phyloP scores from a whole-genome alignment of 1,140 invertebrate species.

The Pseudomyrmex concolor region DNA sequence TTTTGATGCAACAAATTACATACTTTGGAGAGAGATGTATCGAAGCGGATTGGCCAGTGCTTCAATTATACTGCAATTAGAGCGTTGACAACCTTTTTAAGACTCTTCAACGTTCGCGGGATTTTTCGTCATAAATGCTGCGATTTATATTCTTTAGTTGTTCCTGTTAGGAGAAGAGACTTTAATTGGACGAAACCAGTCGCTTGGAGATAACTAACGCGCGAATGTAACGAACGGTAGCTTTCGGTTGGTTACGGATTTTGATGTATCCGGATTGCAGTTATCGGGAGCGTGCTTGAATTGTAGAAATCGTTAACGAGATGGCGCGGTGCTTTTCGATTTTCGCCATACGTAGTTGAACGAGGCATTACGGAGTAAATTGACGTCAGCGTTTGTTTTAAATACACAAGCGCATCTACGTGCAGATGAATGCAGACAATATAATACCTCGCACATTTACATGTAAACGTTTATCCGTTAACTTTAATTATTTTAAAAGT shows the following conservation, averaged over 20 bases:
- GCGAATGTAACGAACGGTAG: constrained; percentile 28
- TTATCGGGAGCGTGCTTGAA: constrained; percentile 42
- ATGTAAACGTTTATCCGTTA: not conserved
- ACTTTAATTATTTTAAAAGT: not conserved
- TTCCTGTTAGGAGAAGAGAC: constrained; percentile 14
- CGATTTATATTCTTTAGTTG: constrained; percentile 37
- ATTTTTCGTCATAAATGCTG: constrained; percentile 28
- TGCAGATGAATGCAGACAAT: not conserved
- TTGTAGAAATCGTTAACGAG: constrained; percentile 54
- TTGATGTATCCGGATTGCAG: constrained; percentile 44
- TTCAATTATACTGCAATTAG: constrained; percentile 37
- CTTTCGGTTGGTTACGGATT: constrained; percentile 28
- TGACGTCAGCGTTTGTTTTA: constrained; percentile 4
- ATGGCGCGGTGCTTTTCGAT: constrained; percentile 28
- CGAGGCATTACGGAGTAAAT: constrained; percentile 28
- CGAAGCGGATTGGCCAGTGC: not conserved
- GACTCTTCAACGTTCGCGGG: not conserved
- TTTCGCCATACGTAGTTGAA: constrained; percentile 13
- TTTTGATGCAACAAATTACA: not conserved
- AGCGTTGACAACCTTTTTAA: constrained; percentile 3
- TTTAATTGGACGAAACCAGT: constrained; percentile 62
- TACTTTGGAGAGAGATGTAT: not conserved
- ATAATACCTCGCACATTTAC: not conserved
- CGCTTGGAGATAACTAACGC: constrained; percentile 42
- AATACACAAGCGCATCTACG: not conserved